phyloP scores from a whole-genome alignment of 2,113 vertebrate genomes.

The Centropus unirufus region DNA sequence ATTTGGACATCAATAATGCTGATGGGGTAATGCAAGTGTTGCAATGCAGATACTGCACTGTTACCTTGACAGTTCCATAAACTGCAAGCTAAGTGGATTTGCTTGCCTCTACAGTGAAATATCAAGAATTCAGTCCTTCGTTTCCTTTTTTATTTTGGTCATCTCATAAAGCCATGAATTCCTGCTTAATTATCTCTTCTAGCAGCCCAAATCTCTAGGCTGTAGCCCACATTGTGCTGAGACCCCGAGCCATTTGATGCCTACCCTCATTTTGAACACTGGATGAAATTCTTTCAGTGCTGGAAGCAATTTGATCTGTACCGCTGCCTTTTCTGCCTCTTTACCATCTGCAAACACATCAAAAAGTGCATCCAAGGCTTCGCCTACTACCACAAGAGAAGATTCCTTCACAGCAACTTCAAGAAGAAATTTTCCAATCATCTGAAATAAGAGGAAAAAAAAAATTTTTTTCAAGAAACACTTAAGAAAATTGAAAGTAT shows the following conservation, averaged over 20 bases:
- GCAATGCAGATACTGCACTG: background rate
- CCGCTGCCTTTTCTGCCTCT: constrained; percentile 87
- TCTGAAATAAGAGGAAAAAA: constrained; percentile 73
- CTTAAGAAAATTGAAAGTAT: background rate
- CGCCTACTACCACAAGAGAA: constrained; percentile 90
- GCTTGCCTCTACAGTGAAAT: background rate
- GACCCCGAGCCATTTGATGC: background rate
- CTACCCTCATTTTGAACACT: constrained; percentile 91
- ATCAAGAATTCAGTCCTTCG: background rate
- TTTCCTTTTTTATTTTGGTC: background rate
- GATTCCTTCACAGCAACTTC: constrained; percentile 86
- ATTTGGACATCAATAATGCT: background rate
- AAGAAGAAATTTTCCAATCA: constrained; percentile 90
- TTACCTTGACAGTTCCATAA: background rate
- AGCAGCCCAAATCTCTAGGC: background rate
- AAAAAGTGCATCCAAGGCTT: constrained; percentile 93
- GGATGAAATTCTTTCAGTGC: constrained; percentile 90
- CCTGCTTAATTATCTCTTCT: background rate
- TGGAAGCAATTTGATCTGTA: constrained; percentile 84
- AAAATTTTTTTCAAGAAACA: background rate
- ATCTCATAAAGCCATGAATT: background rate
- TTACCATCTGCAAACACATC: constrained; percentile 95
- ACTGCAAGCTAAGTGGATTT: background rate
- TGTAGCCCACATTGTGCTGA: background rate
- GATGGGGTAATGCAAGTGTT: background rate